These are phyloP conservation scores for Struthidea cinerea DNA, from an alignment of 2,113 vertebrate genomes.

Conservation along the genomic window DNA sequence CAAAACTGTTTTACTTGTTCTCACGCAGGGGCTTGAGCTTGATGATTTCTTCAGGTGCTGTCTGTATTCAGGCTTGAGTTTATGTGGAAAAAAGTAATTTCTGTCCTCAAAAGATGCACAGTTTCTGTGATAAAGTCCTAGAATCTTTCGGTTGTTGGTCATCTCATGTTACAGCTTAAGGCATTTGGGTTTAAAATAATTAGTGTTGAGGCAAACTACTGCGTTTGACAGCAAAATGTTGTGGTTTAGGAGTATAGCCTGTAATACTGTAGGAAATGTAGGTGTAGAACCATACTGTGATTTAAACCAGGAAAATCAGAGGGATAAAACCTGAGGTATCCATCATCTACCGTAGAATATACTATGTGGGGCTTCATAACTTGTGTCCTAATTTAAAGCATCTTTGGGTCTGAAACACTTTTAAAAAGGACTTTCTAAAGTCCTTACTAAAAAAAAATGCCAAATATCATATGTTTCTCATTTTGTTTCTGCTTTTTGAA, in stretches of 20 bases:
- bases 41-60: neutral
- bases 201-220: neutral
- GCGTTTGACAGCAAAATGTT: neutral
- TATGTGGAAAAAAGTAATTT: neutral
- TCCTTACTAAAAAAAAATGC: neutral
- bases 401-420: neutral
- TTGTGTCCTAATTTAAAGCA: neutral
- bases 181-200: neutral
- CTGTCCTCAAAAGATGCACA: neutral
- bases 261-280: neutral
- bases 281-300: neutral
- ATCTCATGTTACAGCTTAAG: neutral
- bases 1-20: neutral
- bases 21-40: neutral
- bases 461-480: neutral
- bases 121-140: neutral
- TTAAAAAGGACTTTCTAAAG: neutral
- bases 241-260: neutral
- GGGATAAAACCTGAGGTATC: slow-evolving; percentile 28
- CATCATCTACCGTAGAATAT: neutral
- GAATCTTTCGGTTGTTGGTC: neutral
- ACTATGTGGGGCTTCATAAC: slow-evolving; percentile 11
- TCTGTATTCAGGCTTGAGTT: neutral
- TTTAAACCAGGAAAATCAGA: slow-evolving; percentile 60
- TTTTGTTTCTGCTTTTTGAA: neutral